A percentile compares a stretch with the other conserved stretches of the same genome.
These are phyloP conservation scores for Allolobophora icterica DNA, from an alignment of 2,888 invertebrate genomes.

Conservation along the genomic window DNA sequence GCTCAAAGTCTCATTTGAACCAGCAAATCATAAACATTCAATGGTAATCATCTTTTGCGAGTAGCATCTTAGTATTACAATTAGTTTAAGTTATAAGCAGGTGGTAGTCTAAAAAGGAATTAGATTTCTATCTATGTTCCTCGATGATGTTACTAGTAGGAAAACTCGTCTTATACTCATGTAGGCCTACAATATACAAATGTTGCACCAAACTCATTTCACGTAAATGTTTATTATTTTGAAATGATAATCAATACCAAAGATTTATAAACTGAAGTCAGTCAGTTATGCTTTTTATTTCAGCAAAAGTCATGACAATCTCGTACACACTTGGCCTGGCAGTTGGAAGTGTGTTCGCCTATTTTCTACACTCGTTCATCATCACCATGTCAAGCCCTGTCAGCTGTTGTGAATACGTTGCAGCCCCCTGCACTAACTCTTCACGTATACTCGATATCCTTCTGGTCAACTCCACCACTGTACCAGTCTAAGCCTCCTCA, in stretches of 20 bases:
- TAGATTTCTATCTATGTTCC: not conserved
- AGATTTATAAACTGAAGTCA: not conserved
- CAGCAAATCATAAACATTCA: not conserved
- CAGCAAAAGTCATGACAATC: slow-evolving; percentile 90
- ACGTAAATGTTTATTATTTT: not conserved
- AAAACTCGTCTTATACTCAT: not conserved
- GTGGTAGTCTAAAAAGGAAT: not conserved
- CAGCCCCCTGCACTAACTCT: not conserved
- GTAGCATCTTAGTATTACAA: too few species aligned
- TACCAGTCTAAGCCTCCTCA: not conserved
- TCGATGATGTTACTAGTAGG: not conserved
- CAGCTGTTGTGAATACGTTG: slow-evolving; percentile 1
- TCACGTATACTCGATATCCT: not conserved
- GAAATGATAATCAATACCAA: not conserved
- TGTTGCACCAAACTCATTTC: not conserved
- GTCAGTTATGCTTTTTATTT: not conserved
- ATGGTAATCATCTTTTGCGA: not conserved
- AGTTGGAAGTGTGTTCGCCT: slow-evolving; percentile 83
- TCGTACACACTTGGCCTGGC: slow-evolving; percentile 87
- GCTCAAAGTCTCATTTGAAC: too few species aligned
- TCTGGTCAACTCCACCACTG: not conserved
- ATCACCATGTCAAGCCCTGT: not conserved
- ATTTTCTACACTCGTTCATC: slow-evolving; percentile 70
- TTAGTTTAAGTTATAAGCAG: not conserved
- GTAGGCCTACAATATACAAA: not conserved